A percentile compares a stretch with the other conserved stretches of the same genome.
phyloP scores from a whole-genome alignment of 2,888 invertebrate species.

The Clivina fossor region DNA sequence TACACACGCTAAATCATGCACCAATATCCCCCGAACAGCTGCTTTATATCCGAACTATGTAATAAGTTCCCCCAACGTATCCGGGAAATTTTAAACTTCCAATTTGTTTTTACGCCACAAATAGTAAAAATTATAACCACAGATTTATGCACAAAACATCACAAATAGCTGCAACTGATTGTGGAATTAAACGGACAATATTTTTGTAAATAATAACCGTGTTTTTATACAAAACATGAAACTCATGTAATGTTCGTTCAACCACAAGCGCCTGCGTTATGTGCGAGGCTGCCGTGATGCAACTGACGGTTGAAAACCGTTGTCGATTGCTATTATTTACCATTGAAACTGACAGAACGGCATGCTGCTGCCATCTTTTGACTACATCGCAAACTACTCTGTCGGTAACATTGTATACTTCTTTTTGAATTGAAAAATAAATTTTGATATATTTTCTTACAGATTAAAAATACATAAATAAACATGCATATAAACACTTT shows the following conservation, averaged over 20 bases:
- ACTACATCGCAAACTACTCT: too few species aligned
- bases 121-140: not conserved
- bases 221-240: conserved; percentile 29
- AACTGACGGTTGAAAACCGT: conserved; percentile 34
- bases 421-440: too few species aligned
- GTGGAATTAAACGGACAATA: conserved; percentile 28
- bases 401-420: too few species aligned
- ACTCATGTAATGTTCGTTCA: conserved; percentile 26
- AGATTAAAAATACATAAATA: conserved; percentile 1
- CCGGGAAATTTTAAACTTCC: conserved; percentile 12
- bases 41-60: conserved; percentile 20
- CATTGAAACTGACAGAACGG: not conserved
- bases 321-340: conserved; percentile 30
- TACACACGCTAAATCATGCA: not conserved
- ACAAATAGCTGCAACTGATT: not conserved
- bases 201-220: conserved; percentile 32
- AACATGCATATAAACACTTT: not conserved
- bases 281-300: conserved; percentile 33
- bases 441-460: too few species aligned
- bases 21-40: conserved; percentile 26
- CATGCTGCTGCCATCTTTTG: conserved; percentile 22
- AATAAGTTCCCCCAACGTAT: conserved; percentile 5
- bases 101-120: conserved; percentile 5
- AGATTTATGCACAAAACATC: not conserved
- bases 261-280: conserved; percentile 31